Evolutionary conservation across 2,797 vertebrate genomes (phyloP), one percentile per base, ranked within the genome.

Genomic region (Falco peregrinus): DNA sequence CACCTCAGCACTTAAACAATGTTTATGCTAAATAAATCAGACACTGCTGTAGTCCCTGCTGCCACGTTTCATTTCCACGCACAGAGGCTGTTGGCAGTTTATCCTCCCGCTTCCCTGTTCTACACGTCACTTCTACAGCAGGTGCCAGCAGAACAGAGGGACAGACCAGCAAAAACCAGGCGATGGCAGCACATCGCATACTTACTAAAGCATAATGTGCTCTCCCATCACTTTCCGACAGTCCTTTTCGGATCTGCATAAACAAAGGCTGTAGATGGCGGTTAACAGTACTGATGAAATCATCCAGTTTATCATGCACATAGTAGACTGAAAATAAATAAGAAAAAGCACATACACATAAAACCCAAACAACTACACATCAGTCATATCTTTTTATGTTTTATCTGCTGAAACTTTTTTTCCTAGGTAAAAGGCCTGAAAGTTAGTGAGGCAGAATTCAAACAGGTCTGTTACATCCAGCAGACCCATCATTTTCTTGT

Each of bases 181-280:
- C 59, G 84, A 78, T 61, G 94, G 94, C 87, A 24, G 60, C 53
- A 83, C 39, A 14, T 25, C 70, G 6, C 31, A 4, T 19, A 97
- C 98, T 89, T 70, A 99, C 99, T 98, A 99, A 86, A 2, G 98
- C 98, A 3, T 99, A 99, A 88, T 98, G 98, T 15, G 98, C 98
- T 12, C 95, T 97, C 10, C 99, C 99, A 0, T 98, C 97, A 0
- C 98, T 98, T 84, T 99, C 99, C 0, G 98, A 99, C 87, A 98
- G 92, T 83, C 99, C 99, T 74, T 99, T 99, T 93, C 99, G 98
- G 74, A 99, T 98, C 91, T 99, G 98, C 98, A 99, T 99, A 41
- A 99, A 99, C 96, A 99, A 76, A 12, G 99, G 98, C 98, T 99
- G 99, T 74, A 99, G 97, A 28, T 98, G 98, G 51, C 97, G 95